Evolutionary conservation across 2,888 invertebrate genomes (phyloP).

Genomic region (Dryococelus australis): DNA sequence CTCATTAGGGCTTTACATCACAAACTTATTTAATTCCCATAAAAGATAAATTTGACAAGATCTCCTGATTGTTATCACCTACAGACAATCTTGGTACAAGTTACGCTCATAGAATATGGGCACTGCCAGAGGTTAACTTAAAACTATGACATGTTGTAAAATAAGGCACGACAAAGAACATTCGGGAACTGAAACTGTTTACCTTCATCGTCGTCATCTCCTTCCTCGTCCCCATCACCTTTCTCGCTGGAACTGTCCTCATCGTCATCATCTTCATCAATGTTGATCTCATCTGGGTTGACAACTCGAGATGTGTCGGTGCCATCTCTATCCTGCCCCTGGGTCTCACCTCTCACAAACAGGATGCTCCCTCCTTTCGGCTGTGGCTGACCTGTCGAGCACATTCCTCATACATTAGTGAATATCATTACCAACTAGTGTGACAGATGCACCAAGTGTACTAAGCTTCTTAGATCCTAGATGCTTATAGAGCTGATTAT

Average conservation of each 20-base stretch:
- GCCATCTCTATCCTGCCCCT: conserved; percentile 69
- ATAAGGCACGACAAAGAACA: no score
- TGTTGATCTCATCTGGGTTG: conserved; percentile 89
- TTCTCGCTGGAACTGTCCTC: conserved; percentile 65
- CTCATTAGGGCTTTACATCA: no score
- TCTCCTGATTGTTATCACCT: no score
- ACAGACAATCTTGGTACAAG: no score
- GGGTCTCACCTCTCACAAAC: conserved; percentile 89
- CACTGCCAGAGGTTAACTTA: no score
- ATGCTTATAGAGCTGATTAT: no score
- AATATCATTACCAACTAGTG: not conserved
- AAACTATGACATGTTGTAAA: no score
- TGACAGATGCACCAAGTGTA: no score
- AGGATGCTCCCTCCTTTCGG: conserved; percentile 68
- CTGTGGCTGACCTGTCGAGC: conserved; percentile 33
- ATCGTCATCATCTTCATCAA: conserved; percentile 76
- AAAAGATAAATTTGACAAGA: no score
- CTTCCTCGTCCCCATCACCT: conserved; percentile 57
- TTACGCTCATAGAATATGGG: no score
- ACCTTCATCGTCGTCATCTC: conserved; percentile 57
- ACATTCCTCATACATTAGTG: not conserved
- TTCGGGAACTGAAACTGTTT: conserved; percentile 43
- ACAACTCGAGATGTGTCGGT: conserved; percentile 67
- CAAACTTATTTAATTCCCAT: no score
- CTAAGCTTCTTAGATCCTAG: no score